These are phyloP conservation scores for Smittia aterrima DNA, from an alignment of 2,888 invertebrate species.

Conservation along the genomic window DNA sequence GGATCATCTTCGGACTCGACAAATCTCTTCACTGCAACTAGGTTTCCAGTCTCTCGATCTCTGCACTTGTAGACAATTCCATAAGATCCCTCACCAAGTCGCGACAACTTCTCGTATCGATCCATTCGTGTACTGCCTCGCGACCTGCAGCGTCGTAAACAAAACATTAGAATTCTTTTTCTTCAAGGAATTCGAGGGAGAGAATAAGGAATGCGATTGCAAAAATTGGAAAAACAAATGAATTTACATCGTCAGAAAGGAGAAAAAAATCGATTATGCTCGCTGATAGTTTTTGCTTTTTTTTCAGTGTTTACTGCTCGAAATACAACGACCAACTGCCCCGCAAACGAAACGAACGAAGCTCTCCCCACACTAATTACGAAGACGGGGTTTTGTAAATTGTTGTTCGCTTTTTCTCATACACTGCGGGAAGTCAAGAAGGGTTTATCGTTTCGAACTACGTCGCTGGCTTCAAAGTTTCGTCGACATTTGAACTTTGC, in stretches of 20 bases:
- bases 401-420: constrained; percentile 28
- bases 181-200: background rate
- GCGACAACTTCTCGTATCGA: constrained; percentile 89
- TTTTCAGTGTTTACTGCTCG: constrained; percentile 8
- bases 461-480: constrained; percentile 1
- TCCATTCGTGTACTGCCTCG: constrained; percentile 87
- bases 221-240: background rate
- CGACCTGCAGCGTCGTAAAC: constrained; percentile 59
- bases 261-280: background rate
- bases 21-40: constrained; percentile 96
- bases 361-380: constrained; percentile 29
- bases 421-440: background rate
- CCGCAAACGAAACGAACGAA: constrained; percentile 17
- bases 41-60: constrained; percentile 88
- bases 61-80: constrained; percentile 96
- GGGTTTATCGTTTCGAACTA: background rate
- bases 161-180: background rate
- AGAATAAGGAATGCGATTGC: background rate
- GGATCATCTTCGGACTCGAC: constrained; percentile 97
- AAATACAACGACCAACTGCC: constrained; percentile 39
- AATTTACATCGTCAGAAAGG: background rate
- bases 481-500: constrained; percentile 39
- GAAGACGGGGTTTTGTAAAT: constrained; percentile 11
- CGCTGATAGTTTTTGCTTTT: background rate
- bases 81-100: constrained; percentile 88